phyloP scores from a whole-genome alignment of 2,113 vertebrate species.

The Bambusicola thoracicus region DNA sequence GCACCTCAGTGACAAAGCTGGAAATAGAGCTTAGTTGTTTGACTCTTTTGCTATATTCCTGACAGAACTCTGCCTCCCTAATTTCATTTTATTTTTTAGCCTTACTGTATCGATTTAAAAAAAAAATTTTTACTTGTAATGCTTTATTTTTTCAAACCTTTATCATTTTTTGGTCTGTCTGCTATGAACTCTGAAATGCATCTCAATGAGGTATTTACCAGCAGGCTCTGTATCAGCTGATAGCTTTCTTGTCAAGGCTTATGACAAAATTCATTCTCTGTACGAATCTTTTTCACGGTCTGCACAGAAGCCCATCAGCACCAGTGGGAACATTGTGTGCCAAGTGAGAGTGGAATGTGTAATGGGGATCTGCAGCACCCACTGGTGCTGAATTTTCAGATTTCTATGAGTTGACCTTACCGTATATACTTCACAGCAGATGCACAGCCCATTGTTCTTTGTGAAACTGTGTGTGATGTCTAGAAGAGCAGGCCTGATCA shows the following conservation, averaged over 20 bases:
- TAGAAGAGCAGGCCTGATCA: conserved; percentile 89
- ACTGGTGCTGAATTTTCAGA: neutral
- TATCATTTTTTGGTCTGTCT: conserved; percentile 28
- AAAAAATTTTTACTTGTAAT: neutral
- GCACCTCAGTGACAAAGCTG: neutral
- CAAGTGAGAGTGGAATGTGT: neutral
- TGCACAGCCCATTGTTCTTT: conserved; percentile 91
- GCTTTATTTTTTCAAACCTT: conserved; percentile 3
- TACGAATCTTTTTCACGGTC: neutral
- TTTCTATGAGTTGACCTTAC: conserved; percentile 73
- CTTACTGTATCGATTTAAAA: neutral
- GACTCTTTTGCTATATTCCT: neutral
- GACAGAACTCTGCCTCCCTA: neutral
- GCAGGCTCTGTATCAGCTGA: neutral
- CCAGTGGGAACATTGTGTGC: neutral
- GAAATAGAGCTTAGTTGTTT: neutral
- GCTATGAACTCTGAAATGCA: conserved; percentile 25
- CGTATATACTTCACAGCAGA: conserved; percentile 90
- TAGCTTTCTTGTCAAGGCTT: neutral
- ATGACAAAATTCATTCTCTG: neutral
- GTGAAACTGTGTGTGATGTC: conserved; percentile 91
- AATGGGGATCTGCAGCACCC: neutral
- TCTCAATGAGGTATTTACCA: conserved; percentile 43
- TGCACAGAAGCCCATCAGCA: neutral
- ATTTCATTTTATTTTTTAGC: neutral